phyloP scores from a whole-genome alignment of 2,888 invertebrate species.

The Esperia sulphurella region DNA sequence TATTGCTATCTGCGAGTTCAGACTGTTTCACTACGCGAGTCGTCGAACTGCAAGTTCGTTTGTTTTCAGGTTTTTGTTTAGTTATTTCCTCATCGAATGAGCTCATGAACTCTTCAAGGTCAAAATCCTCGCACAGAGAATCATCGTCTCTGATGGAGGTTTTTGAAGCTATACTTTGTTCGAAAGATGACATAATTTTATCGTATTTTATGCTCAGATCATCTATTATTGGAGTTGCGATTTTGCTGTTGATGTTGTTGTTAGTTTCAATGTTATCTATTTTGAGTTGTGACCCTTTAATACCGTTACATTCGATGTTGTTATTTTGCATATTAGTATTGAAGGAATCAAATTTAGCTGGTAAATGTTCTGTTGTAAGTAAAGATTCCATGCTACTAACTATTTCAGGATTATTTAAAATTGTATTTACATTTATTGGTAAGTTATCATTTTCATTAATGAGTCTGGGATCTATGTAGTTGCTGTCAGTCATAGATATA shows the following conservation, averaged over 20 bases:
- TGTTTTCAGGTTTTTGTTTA: constrained; percentile 61
- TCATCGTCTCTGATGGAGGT: constrained; percentile 69
- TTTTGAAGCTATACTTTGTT: constrained; percentile 70
- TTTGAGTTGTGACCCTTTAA: constrained; percentile 34
- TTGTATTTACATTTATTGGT: constrained; percentile 77
- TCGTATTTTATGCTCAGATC: constrained; percentile 72
- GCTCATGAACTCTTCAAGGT: constrained; percentile 83
- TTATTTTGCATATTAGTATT: constrained; percentile 43
- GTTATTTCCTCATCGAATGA: constrained; percentile 82
- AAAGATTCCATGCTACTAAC: constrained; percentile 76
- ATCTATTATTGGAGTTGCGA: constrained; percentile 49
- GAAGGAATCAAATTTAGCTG: constrained; percentile 70
- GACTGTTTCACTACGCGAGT: constrained; percentile 66
- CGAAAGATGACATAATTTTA: constrained; percentile 74
- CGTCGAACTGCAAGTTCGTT: constrained; percentile 70
- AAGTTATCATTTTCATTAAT: constrained; percentile 86
- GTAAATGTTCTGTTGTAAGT: constrained; percentile 70
- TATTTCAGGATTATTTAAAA: constrained; percentile 72
- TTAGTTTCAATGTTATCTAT: constrained; percentile 37
- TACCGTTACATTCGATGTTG: constrained; percentile 43
- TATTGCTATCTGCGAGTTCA: constrained; percentile 52
- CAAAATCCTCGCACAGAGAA: constrained; percentile 81
- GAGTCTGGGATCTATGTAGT: constrained; percentile 79
- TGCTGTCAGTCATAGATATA: constrained; percentile 71
- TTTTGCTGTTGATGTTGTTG: constrained; percentile 42